phyloP scores from a whole-genome alignment of 1,140 invertebrate genomes.

The Drosophila pseudoobscura region DNA sequence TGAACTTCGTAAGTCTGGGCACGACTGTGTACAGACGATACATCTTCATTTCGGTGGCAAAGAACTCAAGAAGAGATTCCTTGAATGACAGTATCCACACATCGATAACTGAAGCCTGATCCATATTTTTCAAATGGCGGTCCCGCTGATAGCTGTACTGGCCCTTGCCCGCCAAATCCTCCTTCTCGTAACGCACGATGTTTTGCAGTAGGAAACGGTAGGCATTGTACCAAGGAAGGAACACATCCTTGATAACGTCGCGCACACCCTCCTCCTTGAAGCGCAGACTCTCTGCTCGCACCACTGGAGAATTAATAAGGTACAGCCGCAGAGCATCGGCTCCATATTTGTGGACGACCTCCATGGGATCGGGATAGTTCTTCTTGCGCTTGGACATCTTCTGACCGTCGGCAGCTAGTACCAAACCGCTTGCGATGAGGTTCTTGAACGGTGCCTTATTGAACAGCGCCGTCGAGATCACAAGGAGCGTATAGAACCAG shows the following conservation, averaged over 20 bases:
- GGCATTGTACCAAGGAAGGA: slow-evolving; percentile 99
- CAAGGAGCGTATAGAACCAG: slow-evolving; percentile 99
- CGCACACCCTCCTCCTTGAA: slow-evolving; percentile 99
- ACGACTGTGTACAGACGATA: slow-evolving; percentile 98
- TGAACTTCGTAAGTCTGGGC: slow-evolving; percentile 96
- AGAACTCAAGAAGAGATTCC: slow-evolving; percentile 94
- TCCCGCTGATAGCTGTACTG: slow-evolving; percentile 87
- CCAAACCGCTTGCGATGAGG: slow-evolving; percentile 97
- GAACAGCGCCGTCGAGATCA: slow-evolving; percentile 98
- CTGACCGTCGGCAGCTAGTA: slow-evolving; percentile 97
- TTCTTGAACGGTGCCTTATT: slow-evolving; percentile 99
- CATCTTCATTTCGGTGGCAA: slow-evolving; percentile 96
- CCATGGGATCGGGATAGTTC: slow-evolving; percentile 98
- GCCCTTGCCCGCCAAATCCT: slow-evolving; percentile 85
- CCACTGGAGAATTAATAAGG: slow-evolving; percentile 99
- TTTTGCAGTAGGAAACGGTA: slow-evolving; percentile 98
- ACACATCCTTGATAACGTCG: slow-evolving; percentile 98
- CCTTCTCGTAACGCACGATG: slow-evolving; percentile 91
- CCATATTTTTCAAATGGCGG: slow-evolving; percentile 71
- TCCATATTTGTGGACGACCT: slow-evolving; percentile 96
- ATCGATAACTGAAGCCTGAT: slow-evolving; percentile 95
- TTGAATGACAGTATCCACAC: slow-evolving; percentile 98
- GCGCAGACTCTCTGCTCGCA: slow-evolving; percentile 96
- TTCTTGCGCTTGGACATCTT: slow-evolving; percentile 99
- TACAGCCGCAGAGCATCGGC: slow-evolving; percentile 98